Percentiles rank a stretch among this genome's conserved stretches.
These are phyloP conservation scores for Acanthococcus lagerstroemiae DNA, from an alignment of 2,888 invertebrate genomes.

Conservation along the genomic window DNA sequence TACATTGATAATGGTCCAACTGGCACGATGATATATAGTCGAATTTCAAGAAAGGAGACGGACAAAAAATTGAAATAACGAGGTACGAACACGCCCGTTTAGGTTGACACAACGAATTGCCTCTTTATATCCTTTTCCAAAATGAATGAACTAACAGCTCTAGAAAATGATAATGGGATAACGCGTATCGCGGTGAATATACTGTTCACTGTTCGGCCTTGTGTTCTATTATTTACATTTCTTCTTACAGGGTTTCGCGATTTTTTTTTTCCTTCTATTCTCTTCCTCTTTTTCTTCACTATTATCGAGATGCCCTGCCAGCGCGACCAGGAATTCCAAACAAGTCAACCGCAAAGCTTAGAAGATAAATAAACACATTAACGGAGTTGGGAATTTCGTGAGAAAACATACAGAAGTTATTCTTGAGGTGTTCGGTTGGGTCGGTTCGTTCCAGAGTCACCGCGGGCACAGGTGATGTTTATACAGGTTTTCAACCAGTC, in stretches of 20 bases:
- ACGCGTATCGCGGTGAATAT: slow-evolving; percentile 1
- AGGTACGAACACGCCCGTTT: slow-evolving; percentile 29
- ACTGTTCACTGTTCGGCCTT: neutral
- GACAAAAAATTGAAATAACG: too few relatives aligned
- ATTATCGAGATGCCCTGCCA: slow-evolving; percentile 1
- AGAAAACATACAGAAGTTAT: too few relatives aligned
- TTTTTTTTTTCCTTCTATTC: too few relatives aligned
- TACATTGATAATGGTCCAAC: too few relatives aligned
- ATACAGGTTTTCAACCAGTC: too few relatives aligned
- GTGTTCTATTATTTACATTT: slow-evolving; percentile 24
- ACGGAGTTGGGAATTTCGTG: neutral
- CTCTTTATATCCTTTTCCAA: slow-evolving; percentile 14
- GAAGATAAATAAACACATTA: slow-evolving; percentile 30
- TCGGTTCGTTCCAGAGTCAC: too few relatives aligned
- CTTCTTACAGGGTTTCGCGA: slow-evolving; percentile 17
- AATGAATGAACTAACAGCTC: slow-evolving; percentile 26
- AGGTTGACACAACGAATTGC: slow-evolving; percentile 30
- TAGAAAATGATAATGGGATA: slow-evolving; percentile 24
- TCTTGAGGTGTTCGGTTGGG: too few relatives aligned
- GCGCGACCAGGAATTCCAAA: slow-evolving; percentile 12
- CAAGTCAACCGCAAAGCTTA: slow-evolving; percentile 29
- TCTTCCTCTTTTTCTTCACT: neutral
- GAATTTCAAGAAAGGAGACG: too few relatives aligned
- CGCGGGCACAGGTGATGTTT: too few relatives aligned
- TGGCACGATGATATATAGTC: too few relatives aligned